phyloP scores from a whole-genome alignment of 1,140 invertebrate species.

The Drosophila ficusphila region DNA sequence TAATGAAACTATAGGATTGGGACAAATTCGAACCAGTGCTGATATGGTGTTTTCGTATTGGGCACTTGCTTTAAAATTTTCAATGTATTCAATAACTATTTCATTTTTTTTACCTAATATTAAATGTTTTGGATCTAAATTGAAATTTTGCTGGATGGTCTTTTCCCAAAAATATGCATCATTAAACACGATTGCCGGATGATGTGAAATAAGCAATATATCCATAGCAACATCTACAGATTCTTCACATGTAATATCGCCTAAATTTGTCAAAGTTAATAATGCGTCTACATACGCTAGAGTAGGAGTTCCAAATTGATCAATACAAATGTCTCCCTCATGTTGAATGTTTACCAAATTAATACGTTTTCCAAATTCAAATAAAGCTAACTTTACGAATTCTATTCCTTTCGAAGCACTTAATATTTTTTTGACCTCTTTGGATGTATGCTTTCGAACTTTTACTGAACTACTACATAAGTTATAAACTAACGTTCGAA shows the following conservation, averaged over 20 bases:
- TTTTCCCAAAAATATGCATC: conserved; percentile 80
- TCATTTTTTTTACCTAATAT: conserved; percentile 51
- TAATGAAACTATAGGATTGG: conserved; percentile 87
- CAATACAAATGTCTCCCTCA: conserved; percentile 79
- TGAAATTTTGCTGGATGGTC: conserved; percentile 54
- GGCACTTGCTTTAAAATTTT: conserved; percentile 54
- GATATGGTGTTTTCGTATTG: conserved; percentile 88
- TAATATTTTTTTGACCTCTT: conserved; percentile 72
- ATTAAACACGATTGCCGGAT: conserved; percentile 86
- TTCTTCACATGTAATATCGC: conserved; percentile 85
- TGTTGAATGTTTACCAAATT: conserved; percentile 85
- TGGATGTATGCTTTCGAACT: conserved; percentile 79
- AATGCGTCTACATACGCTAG: conserved; percentile 74
- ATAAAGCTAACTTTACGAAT: conserved; percentile 84
- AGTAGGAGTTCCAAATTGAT: conserved; percentile 83
- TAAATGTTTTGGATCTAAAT: conserved; percentile 57
- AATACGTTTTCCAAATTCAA: conserved; percentile 87
- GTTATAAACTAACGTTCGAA: conserved; percentile 88
- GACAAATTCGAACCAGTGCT: conserved; percentile 87
- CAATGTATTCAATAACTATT: conserved; percentile 55
- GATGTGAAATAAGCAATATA: conserved; percentile 88
- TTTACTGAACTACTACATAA: conserved; percentile 85
- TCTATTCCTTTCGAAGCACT: conserved; percentile 34
- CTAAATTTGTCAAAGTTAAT: conserved; percentile 53
- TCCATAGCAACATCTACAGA: conserved; percentile 86